Evolutionary conservation across 92 coral and sea anemone genomes (phyloP).

Genomic region (Porites lobata): DNA sequence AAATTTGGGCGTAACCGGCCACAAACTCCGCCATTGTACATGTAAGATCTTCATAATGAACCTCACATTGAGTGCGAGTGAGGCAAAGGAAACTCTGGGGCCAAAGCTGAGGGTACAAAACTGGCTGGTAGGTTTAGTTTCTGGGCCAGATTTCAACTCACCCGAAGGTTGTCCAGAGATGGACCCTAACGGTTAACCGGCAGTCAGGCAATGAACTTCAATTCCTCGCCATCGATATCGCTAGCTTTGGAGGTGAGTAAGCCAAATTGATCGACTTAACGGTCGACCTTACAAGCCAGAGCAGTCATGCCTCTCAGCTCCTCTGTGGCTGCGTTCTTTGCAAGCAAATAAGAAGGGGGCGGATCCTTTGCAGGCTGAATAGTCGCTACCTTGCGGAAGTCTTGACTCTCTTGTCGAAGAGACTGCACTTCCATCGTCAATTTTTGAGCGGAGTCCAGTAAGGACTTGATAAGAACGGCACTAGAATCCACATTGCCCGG

Average conservation of each 20-base stretch:
- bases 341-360: background rate
- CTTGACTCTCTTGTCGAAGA: too few relatives aligned
- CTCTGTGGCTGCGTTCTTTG: background rate
- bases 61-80: constrained; percentile 12
- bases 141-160: background rate
- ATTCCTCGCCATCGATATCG: background rate
- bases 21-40: constrained; percentile 15
- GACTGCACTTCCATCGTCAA: too few relatives aligned
- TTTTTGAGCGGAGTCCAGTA: too few relatives aligned
- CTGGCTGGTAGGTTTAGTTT: constrained; percentile 1
- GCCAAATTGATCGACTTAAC: constrained; percentile 4
- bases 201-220: background rate
- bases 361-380: background rate
- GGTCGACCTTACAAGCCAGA: constrained; percentile 3
- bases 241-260: background rate
- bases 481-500: too few relatives aligned
- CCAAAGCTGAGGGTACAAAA: constrained; percentile 1
- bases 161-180: background rate
- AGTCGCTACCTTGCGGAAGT: background rate
- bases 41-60: constrained; percentile 4
- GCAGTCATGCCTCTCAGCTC: background rate
- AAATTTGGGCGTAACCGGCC: background rate
- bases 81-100: constrained; percentile 22
- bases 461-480: too few relatives aligned
- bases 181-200: too few relatives aligned